Percentiles rank a stretch among this genome's conserved stretches.
phyloP scores from a whole-genome alignment of 23 tunicate species.

The Trididemnum clinides region DNA sequence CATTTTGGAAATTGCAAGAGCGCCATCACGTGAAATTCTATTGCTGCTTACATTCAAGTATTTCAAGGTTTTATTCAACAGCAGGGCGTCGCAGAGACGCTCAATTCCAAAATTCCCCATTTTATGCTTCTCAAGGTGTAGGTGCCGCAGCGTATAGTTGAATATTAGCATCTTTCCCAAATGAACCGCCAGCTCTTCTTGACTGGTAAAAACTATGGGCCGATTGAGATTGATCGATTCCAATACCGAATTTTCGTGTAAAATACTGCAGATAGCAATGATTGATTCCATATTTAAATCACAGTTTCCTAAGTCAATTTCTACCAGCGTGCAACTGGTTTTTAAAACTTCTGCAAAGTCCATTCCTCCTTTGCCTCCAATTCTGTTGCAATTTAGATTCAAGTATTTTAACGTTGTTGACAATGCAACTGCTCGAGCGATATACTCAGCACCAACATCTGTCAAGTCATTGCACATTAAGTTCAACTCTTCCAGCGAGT shows the following conservation, averaged over 20 bases:
- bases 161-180: constrained; percentile 70
- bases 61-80: constrained; percentile 52
- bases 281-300: constrained; percentile 76
- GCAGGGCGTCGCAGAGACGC: constrained; percentile 79
- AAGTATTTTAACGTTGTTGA: constrained; percentile 52
- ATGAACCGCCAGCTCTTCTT: constrained; percentile 86
- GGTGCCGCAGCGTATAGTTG: constrained; percentile 55
- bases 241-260: constrained; percentile 65
- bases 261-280: constrained; percentile 73
- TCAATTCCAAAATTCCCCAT: constrained; percentile 79
- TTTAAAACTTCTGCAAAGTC: constrained; percentile 73
- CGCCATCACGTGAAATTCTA: constrained; percentile 78
- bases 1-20: constrained; percentile 38
- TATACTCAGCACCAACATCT: constrained; percentile 62
- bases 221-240: constrained; percentile 62
- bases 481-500: constrained; percentile 49
- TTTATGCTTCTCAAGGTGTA: constrained; percentile 70
- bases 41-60: constrained; percentile 80
- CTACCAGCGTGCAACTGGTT: constrained; percentile 45
- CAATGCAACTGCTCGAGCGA: constrained; percentile 65
- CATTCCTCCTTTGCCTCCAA: constrained; percentile 87
- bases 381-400: constrained; percentile 82
- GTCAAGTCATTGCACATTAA: constrained; percentile 89
- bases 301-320: constrained; percentile 83
- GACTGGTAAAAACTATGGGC: constrained; percentile 69